These are phyloP conservation scores for Lepidurus arcticus DNA, from an alignment of 1,140 invertebrate species.

Conservation along the genomic window DNA sequence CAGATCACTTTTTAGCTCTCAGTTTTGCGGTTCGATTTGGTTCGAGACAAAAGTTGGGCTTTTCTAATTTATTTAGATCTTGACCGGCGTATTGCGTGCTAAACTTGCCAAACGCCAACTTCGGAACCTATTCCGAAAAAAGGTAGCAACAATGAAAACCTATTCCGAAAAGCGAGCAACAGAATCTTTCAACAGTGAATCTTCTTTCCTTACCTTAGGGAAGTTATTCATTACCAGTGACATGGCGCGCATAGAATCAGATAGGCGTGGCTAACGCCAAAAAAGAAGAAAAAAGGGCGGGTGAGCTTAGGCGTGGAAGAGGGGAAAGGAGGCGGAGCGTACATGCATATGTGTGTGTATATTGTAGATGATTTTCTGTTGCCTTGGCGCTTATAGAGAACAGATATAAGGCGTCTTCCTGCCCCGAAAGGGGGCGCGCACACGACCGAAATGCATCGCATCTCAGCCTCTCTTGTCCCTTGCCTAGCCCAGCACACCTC, in stretches of 20 bases:
- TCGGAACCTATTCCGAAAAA: no score
- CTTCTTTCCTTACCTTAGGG: background rate
- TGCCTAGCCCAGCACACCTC: background rate
- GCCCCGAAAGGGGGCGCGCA: background rate
- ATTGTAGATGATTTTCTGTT: slow-evolving; percentile 9
- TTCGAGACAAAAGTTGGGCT: no score
- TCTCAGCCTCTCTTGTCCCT: background rate
- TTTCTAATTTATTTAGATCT: no score
- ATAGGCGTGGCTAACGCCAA: background rate
- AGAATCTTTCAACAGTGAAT: background rate
- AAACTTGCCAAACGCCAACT: no score
- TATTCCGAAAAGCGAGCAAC: no score
- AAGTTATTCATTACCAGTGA: background rate
- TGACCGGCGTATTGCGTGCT: no score
- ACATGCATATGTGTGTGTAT: slow-evolving; percentile 5
- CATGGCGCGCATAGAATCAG: background rate
- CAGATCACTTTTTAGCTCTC: no score
- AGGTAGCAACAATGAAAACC: no score
- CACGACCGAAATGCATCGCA: slow-evolving; percentile 13
- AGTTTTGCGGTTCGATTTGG: no score
- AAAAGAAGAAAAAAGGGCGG: background rate
- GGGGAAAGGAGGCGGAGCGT: slow-evolving; percentile 1
- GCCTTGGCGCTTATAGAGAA: slow-evolving; percentile 4
- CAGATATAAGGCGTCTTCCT: background rate
- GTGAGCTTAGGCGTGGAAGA: background rate